phyloP scores from a whole-genome alignment of 2,113 vertebrate genomes.

The Ginglymostoma cirratum region DNA sequence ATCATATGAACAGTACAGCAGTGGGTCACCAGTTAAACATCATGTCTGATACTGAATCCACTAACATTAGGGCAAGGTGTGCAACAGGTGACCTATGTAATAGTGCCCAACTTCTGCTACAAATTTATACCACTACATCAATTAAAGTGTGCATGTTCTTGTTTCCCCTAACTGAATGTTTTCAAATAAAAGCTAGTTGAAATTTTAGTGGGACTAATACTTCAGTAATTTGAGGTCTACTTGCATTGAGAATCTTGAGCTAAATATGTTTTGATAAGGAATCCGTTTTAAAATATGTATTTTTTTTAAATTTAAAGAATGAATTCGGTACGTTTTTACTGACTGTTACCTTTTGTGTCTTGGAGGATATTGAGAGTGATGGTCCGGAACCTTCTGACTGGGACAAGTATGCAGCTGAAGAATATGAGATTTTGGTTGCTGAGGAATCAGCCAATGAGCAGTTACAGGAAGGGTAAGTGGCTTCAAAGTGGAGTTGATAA shows the following conservation, averaged over 20 bases:
- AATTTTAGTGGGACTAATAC: background rate
- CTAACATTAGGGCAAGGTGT: background rate
- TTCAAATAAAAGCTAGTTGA: background rate
- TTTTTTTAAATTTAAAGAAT: background rate
- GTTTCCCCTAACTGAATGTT: background rate
- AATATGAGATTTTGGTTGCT: conserved; percentile 93
- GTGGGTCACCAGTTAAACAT: background rate
- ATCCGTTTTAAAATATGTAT: background rate
- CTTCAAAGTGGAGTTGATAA: background rate
- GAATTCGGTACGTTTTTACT: too few relatives aligned
- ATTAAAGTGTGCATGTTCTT: background rate
- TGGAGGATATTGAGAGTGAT: conserved; percentile 81
- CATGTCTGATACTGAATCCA: background rate
- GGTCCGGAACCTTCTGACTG: conserved; percentile 92
- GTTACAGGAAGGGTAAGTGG: conserved; percentile 80
- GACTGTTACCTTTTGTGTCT: conserved; percentile 38
- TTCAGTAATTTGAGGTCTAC: background rate
- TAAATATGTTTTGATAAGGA: background rate
- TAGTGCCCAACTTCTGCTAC: background rate
- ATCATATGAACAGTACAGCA: background rate
- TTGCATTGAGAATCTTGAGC: background rate
- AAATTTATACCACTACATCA: background rate
- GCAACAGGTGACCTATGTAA: background rate
- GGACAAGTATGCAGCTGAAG: conserved; percentile 93
- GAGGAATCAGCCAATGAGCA: conserved; percentile 91